These are phyloP conservation scores for Sepiola atlantica DNA, from an alignment of 2,888 invertebrate genomes.

Conservation along the genomic window DNA sequence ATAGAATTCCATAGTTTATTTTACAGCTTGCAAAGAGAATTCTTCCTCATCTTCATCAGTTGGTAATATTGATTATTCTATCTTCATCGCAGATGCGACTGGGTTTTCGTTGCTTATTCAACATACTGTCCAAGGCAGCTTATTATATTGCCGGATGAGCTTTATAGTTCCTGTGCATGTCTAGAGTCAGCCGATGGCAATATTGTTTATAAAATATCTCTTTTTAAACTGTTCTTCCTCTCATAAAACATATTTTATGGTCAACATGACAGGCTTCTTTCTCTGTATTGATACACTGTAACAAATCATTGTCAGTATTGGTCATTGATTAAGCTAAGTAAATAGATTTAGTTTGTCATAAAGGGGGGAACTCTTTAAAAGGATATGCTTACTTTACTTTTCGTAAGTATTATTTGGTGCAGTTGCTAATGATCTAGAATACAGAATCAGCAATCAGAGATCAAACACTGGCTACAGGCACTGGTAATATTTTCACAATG, in stretches of 20 bases:
- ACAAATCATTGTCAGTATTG: background rate
- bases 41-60: background rate
- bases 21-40: background rate
- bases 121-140: background rate
- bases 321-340: background rate
- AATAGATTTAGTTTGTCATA: too few relatives aligned
- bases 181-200: background rate
- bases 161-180: background rate
- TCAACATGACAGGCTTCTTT: background rate
- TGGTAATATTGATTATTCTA: constrained; percentile 5
- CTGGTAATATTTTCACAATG: background rate
- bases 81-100: background rate
- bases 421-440: background rate
- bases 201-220: constrained; percentile 1
- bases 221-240: constrained; percentile 7
- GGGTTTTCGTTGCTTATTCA: background rate
- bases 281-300: background rate
- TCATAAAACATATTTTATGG: background rate
- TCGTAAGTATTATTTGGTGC: background rate
- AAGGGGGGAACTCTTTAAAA: rapidly evolving
- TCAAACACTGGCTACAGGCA: background rate
- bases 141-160: background rate
- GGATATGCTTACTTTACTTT: background rate
- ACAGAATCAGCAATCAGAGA: background rate
- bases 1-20: constrained; percentile 14